Evolutionary conservation across 1,140 invertebrate genomes (phyloP), one percentile per base, ranked within the genome.

Genomic region (Oncopodura yosiiana): DNA sequence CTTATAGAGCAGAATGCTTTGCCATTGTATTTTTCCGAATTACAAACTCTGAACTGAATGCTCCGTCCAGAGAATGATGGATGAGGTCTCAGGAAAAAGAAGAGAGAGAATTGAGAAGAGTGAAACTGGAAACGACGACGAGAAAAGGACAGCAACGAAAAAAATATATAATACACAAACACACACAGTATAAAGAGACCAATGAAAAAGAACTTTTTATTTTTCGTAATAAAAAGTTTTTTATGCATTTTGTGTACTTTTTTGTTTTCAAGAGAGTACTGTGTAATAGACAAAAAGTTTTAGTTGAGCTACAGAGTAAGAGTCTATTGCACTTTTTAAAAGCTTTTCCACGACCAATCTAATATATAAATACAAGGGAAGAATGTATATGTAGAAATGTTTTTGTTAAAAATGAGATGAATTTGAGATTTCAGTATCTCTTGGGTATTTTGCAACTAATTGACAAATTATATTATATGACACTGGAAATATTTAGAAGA

Each of bases 41-140:
- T 61, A 61, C 60, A 57, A 58, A 61, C 60, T 51, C 53, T 58
- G 55, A 56, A 54, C 53, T 58, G 55, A 56, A 54, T 61, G 60
- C 58, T 55, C 43, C 50, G 56, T 58, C 60, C 55, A 53, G 55
- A 37, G 55, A 61, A 61, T 61, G 60, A 61, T 61, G 55, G 60
- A 61, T 61, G 55, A 54, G 60, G 34, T 50, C 49, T 34, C 41
- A 50, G 14, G 14, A 19, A 24, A 6, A 30, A 18, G 16, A 4
- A 11, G 32, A 34, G 19, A 32, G 21, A 36, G 34, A 39, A 26
- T 32, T 18, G 11, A 18, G 16, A 4, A 11, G 32, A 34, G 19
- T 9, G 21, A 36, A 24, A 39, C 24, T 32, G 3, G 11, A 44
- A 26, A 4, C 16, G 6, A 46, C 27, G 44, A 24, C 44, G 26